Percentiles rank a stretch among this genome's conserved stretches.
Evolutionary conservation across 2,113 vertebrate species (phyloP).

Genomic region (Datnioides undecimradiatus): DNA sequence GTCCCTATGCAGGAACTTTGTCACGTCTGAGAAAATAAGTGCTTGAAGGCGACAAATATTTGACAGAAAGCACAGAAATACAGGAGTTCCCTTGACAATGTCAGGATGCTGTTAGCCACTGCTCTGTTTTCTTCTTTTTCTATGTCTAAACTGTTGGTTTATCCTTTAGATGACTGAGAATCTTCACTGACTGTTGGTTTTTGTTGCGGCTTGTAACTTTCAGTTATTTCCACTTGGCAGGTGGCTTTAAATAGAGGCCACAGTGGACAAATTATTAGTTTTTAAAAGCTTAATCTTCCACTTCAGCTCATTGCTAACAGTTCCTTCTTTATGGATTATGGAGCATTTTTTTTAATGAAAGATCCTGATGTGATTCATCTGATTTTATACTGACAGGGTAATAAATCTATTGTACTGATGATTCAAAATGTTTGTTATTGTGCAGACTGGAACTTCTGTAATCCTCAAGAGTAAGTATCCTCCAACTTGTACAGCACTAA

Average conservation of each 20-base stretch:
- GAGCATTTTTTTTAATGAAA: not conserved
- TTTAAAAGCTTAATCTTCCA: too few relatives aligned
- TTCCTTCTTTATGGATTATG: too few relatives aligned
- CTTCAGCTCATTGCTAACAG: not conserved
- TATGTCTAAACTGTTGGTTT: too few relatives aligned
- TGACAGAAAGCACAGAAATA: not conserved
- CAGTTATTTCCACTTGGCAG: not conserved
- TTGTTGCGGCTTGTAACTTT: not conserved
- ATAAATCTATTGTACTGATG: not conserved
- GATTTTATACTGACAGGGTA: not conserved
- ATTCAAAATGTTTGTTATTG: not conserved
- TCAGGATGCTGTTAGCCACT: not conserved
- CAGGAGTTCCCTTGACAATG: not conserved
- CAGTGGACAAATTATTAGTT: not conserved
- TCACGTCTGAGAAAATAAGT: constrained; percentile 1
- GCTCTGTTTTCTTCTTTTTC: too few relatives aligned
- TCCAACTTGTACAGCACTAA: not conserved
- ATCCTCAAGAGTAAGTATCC: not conserved
- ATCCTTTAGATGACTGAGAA: too few relatives aligned
- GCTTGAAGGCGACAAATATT: not conserved
- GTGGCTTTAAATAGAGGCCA: not conserved
- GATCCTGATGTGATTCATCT: too few relatives aligned
- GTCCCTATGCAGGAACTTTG: not conserved
- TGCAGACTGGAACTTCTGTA: not conserved
- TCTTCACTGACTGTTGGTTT: not conserved